phyloP scores from a whole-genome alignment of 2,888 invertebrate genomes.

The Nephrotoma guestfalica region DNA sequence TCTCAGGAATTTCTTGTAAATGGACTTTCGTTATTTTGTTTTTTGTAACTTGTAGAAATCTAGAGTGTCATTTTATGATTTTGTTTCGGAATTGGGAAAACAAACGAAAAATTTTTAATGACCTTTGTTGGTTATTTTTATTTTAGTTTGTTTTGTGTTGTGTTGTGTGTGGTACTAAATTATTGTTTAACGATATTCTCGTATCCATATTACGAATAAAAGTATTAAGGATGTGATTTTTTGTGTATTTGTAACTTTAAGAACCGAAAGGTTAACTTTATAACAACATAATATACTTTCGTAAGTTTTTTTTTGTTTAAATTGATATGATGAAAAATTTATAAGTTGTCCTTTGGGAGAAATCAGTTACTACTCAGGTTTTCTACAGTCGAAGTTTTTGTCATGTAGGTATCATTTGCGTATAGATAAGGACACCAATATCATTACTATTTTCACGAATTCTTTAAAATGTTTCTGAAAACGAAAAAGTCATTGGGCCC shows the following conservation, averaged over 20 bases:
- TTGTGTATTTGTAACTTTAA: background rate
- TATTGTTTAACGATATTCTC: background rate
- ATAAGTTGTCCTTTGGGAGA: background rate
- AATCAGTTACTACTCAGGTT: background rate
- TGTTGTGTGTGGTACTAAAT: background rate
- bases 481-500: too few relatives aligned
- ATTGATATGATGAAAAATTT: background rate
- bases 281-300: background rate
- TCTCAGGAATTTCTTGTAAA: background rate
- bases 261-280: background rate
- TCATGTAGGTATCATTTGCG: background rate
- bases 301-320: background rate
- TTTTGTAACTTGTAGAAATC: background rate
- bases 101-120: background rate
- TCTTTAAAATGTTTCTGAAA: too few relatives aligned
- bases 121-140: background rate
- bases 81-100: background rate
- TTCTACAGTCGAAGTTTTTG: background rate
- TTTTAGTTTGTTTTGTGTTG: background rate
- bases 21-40: background rate
- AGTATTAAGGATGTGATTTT: background rate
- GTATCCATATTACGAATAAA: background rate
- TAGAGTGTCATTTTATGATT: background rate
- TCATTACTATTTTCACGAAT: too few relatives aligned
- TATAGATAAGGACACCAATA: too few relatives aligned